Base-by-base conservation (phyloP, 1,140 invertebrate species). In the Campoletis sonorensis region DNA sequence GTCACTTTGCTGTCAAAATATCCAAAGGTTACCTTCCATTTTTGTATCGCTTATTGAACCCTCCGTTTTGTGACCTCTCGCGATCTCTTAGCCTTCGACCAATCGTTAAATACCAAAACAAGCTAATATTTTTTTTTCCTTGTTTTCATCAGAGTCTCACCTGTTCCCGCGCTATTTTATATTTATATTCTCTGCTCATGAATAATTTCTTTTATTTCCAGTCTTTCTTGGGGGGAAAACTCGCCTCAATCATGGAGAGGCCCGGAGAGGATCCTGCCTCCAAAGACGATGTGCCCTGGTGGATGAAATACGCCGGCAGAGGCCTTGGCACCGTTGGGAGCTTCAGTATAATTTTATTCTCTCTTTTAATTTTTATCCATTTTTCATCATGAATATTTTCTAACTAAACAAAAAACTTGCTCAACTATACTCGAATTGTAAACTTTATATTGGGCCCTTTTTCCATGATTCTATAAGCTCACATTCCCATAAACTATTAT, bases 201-300 rank as follows among this genome's bases (percentile, higher is more conserved):
- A 16, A 76, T 45, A 76, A 76, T 58, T 58, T 54, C 15, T 51
- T 51, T 0, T 4, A 45, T 82, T 87, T 94, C 80, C 90, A 96
- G 96, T 96, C 96, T 85, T 94, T 96, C 85, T 13, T 45, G 8
- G 93, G 94, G 81, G 96, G 96, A 87, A 97, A 96, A 93, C 92
- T 97, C 86, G 93, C 94, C 68, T 93, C 94, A 84, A 93, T 97
- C 80, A 95, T 96, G 95, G 93, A 95, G 81, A 93, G 95, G 84
- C 96, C 96, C 75, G 95, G 95, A 82, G 94, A 95, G 89, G 95
- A 96, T 90, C 94, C 94, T 84, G 93, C 92, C 75, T 92, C 94
- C 82, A 96, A 96, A 93, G 96, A 97, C 91, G 96, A 97, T 91
- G 94, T 95, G 81, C 96, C 97, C 83, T 97, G 96, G 96, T 97